A percentile compares a stretch with the other conserved stretches of the same genome.
Evolutionary conservation across 2,113 vertebrate species (phyloP).

Genomic region (Eleginops maclovinus): DNA sequence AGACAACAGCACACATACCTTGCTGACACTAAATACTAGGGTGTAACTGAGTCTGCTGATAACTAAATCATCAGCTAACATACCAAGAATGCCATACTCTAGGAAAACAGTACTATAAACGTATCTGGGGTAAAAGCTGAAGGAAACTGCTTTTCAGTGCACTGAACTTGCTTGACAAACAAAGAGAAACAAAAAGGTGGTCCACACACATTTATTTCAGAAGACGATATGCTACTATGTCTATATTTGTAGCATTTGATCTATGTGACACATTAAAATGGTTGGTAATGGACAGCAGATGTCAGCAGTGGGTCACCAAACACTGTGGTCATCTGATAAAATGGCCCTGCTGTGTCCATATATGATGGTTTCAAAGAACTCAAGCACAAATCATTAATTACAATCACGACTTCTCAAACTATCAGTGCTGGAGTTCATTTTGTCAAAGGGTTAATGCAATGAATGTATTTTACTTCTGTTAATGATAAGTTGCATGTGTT

Average conservation of each 20-base stretch:
- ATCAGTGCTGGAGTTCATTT: background rate
- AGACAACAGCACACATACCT: conserved; percentile 18
- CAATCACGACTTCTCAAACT: background rate
- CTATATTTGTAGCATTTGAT: background rate
- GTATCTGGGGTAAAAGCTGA: background rate
- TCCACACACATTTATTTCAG: background rate
- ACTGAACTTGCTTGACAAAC: background rate
- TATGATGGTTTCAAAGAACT: conserved; percentile 9
- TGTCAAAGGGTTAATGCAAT: background rate
- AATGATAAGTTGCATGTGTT: conserved; percentile 12
- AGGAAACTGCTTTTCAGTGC: background rate
- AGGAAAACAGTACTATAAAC: conserved; percentile 11
- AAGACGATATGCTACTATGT: background rate
- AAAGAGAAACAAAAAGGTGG: background rate
- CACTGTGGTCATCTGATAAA: conserved; percentile 13
- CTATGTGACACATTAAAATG: conserved; percentile 34
- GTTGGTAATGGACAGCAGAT: conserved; percentile 78
- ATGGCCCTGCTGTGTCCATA: conserved; percentile 16
- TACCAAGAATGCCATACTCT: conserved; percentile 40
- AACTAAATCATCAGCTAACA: conserved; percentile 42
- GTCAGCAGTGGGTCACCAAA: conserved; percentile 79
- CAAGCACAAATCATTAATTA: background rate
- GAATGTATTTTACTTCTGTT: background rate
- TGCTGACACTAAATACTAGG: background rate
- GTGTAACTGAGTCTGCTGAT: conserved; percentile 19